These are phyloP conservation scores for Amia ocellicauda DNA, from an alignment of 2,113 vertebrate genomes.

Conservation along the genomic window DNA sequence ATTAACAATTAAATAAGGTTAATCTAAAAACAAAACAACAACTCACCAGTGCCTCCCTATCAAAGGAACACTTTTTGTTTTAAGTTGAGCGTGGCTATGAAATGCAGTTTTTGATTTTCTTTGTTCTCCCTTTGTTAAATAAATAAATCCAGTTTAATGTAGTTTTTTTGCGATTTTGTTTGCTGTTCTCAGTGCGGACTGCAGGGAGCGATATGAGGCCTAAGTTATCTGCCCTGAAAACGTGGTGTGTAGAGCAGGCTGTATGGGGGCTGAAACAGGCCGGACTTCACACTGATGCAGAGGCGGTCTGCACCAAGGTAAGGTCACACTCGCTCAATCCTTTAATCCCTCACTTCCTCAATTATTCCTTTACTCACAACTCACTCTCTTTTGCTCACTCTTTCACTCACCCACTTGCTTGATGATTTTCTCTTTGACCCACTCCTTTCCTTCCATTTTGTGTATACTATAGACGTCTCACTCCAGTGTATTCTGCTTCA, in stretches of 20 bases:
- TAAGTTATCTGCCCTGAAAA: conserved; percentile 72
- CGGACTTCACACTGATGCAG: conserved; percentile 76
- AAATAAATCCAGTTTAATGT: too few relatives aligned
- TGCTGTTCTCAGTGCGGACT: conserved; percentile 62
- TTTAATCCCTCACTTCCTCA: neutral
- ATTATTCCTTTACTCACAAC: neutral
- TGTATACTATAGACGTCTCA: too few relatives aligned
- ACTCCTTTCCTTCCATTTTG: neutral
- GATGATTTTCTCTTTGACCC: neutral
- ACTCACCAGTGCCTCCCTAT: too few relatives aligned
- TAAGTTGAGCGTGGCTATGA: too few relatives aligned
- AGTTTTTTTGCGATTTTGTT: neutral
- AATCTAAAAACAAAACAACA: too few relatives aligned
- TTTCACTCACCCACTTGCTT: neutral
- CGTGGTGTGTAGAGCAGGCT: conserved; percentile 85
- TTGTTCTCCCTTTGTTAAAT: too few relatives aligned
- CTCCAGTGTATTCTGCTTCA: too few relatives aligned
- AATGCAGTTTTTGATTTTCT: too few relatives aligned
- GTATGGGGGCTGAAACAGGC: conserved; percentile 72
- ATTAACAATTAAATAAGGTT: too few relatives aligned
- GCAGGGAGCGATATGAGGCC: conserved; percentile 60
- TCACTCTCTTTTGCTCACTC: neutral
- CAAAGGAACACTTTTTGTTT: too few relatives aligned
- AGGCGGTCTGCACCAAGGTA: conserved; percentile 88
- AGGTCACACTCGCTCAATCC: neutral